Conservation (phyloP, 1,140 invertebrate genomes). For the Drosophila busckii region DNA sequence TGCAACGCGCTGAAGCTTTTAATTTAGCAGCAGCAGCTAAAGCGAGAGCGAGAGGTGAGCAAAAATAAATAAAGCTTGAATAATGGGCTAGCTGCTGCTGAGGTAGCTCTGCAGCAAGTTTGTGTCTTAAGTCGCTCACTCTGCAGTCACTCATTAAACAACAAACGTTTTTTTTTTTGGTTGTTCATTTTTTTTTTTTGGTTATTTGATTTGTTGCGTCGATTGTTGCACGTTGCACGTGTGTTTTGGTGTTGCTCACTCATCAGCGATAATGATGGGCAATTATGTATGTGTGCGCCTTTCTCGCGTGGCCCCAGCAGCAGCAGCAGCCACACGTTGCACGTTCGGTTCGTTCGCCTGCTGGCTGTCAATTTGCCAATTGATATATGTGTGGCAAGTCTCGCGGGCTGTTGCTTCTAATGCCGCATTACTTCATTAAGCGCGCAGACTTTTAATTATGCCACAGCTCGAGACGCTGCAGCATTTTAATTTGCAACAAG, state of each 20-base stretch:
- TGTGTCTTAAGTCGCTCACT: slow-evolving; percentile 25
- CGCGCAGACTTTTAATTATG: slow-evolving; percentile 65
- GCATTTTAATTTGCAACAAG: slow-evolving; percentile 76
- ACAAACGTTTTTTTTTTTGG: neutral
- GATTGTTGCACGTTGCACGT: slow-evolving; percentile 41
- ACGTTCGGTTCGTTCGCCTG: too few species aligned
- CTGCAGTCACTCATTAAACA: slow-evolving; percentile 71
- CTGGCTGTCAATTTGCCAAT: slow-evolving; percentile 44
- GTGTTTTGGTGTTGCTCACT: slow-evolving; percentile 60
- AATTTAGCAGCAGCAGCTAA: too few species aligned
- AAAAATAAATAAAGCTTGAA: slow-evolving; percentile 75
- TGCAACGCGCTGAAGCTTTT: slow-evolving; percentile 61
- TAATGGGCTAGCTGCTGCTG: slow-evolving; percentile 75
- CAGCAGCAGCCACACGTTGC: too few species aligned
- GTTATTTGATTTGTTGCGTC: slow-evolving; percentile 55
- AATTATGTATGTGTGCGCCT: slow-evolving; percentile 48
- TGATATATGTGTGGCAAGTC: slow-evolving; percentile 46
- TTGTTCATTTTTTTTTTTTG: slow-evolving; percentile 15
- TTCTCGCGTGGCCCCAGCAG: slow-evolving; percentile 42
- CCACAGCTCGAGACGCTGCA: slow-evolving; percentile 13
- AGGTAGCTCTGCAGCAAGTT: slow-evolving; percentile 53
- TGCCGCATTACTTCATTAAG: slow-evolving; percentile 62
- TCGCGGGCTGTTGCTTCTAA: slow-evolving; percentile 40
- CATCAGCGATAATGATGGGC: slow-evolving; percentile 73
- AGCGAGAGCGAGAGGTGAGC: slow-evolving; percentile 32